Evolutionary conservation across 2,888 invertebrate species (phyloP).

Genomic region (Agonopterix subpropinquella): DNA sequence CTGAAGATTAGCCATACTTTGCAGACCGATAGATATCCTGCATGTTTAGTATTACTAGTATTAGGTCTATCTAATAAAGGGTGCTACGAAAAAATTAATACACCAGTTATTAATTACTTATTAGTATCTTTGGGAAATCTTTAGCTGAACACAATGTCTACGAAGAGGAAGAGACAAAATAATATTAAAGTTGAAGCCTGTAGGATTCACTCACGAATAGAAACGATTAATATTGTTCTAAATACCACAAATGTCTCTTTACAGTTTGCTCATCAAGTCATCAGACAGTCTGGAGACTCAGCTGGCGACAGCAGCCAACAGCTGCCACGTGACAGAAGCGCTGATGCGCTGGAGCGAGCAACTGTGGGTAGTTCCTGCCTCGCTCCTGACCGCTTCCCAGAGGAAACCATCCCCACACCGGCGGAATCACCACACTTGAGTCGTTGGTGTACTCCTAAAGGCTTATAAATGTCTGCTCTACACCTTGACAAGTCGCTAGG

Average conservation of each 20-base stretch:
- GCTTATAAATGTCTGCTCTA: background rate
- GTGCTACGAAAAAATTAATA: too few species aligned
- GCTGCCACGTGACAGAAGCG: constrained; percentile 89
- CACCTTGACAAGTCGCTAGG: constrained; percentile 1
- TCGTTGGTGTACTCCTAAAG: background rate
- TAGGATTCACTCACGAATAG: background rate
- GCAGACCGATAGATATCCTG: too few species aligned
- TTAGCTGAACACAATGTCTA: too few species aligned
- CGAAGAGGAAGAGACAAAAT: too few species aligned
- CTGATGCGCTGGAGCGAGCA: constrained; percentile 85
- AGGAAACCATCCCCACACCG: constrained; percentile 52
- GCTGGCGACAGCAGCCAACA: constrained; percentile 90
- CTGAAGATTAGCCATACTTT: too few species aligned
- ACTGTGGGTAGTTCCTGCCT: constrained; percentile 87
- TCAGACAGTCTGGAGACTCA: constrained; percentile 80
- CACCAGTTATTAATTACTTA: too few species aligned
- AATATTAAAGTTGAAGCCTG: too few species aligned
- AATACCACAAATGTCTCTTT: constrained; percentile 10
- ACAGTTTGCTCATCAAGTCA: constrained; percentile 78
- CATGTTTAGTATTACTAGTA: too few species aligned
- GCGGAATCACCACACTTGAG: constrained; percentile 50
- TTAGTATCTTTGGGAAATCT: too few species aligned
- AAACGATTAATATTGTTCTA: background rate
- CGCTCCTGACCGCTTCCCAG: constrained; percentile 77
- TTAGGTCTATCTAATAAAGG: too few species aligned